These are phyloP conservation scores for Chlorodrepanis virens DNA, from an alignment of 2,113 vertebrate genomes.

Conservation along the genomic window DNA sequence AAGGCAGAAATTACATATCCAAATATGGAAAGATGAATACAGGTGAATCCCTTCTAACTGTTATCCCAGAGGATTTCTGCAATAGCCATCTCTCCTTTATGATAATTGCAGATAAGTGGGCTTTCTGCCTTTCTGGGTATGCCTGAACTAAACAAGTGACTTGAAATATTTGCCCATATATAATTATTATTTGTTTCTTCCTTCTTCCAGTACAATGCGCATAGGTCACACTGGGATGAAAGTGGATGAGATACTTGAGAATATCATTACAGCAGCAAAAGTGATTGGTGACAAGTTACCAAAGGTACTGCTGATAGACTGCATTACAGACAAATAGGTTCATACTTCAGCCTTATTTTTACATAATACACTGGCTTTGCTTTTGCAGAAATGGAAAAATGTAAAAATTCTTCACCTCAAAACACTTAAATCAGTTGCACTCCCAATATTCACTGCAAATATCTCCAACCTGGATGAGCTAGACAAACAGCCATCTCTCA, in stretches of 20 bases:
- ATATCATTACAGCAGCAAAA: conserved; percentile 70
- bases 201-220: conserved; percentile 74
- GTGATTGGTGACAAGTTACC: conserved; percentile 73
- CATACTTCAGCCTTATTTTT: background rate
- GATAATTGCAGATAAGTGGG: background rate
- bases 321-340: background rate
- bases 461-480: conserved; percentile 58
- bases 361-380: background rate
- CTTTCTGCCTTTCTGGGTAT: background rate
- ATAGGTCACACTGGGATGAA: conserved; percentile 83
- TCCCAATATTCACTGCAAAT: conserved; percentile 82
- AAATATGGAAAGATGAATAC: background rate
- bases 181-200: background rate
- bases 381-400: conserved; percentile 76
- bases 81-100: background rate
- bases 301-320: conserved; percentile 64
- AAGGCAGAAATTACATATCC: background rate
- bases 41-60: background rate
- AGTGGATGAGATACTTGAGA: conserved; percentile 76
- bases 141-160: background rate
- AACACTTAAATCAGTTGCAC: conserved; percentile 78
- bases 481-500: background rate
- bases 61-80: background rate
- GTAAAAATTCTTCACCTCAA: conserved; percentile 89
- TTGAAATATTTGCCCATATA: background rate